Evolutionary conservation across 2,797 vertebrate species (phyloP).

Genomic region (Ctenosaura bakeri): DNA sequence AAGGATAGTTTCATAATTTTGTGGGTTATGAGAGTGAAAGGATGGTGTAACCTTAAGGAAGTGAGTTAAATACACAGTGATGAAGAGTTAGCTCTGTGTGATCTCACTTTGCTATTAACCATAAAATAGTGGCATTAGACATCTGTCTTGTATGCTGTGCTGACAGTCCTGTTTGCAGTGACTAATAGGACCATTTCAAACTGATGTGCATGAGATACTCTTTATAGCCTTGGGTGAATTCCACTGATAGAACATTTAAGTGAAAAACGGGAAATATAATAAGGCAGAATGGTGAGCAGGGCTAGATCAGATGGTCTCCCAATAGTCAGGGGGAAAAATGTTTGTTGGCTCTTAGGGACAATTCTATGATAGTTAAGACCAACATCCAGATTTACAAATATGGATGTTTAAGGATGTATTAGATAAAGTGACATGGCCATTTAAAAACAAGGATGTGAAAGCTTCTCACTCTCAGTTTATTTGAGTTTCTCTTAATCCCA

Average conservation of each 20-base stretch:
- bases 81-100: slow-evolving; percentile 25
- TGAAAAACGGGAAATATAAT: slow-evolving; percentile 35
- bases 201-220: slow-evolving; percentile 36
- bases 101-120: slow-evolving; percentile 43
- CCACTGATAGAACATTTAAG: slow-evolving; percentile 39
- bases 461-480: too few species aligned
- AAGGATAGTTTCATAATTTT: neutral
- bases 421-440: neutral
- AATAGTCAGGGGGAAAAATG: neutral
- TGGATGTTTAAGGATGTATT: neutral
- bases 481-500: too few species aligned
- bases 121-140: slow-evolving; percentile 35
- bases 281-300: slow-evolving; percentile 22
- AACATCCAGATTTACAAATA: neutral
- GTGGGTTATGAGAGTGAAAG: neutral
- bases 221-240: slow-evolving; percentile 46
- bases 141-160: slow-evolving; percentile 41
- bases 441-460: too few species aligned
- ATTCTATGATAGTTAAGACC: neutral
- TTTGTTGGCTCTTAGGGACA: neutral
- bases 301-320: slow-evolving; percentile 20
- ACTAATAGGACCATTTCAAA: slow-evolving; percentile 52
- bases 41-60: slow-evolving; percentile 12
- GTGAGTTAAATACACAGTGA: slow-evolving; percentile 34
- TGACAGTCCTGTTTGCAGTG: slow-evolving; percentile 50